Evolutionary conservation across 2,888 invertebrate genomes (phyloP).

Genomic region (Orgyia antiqua): DNA sequence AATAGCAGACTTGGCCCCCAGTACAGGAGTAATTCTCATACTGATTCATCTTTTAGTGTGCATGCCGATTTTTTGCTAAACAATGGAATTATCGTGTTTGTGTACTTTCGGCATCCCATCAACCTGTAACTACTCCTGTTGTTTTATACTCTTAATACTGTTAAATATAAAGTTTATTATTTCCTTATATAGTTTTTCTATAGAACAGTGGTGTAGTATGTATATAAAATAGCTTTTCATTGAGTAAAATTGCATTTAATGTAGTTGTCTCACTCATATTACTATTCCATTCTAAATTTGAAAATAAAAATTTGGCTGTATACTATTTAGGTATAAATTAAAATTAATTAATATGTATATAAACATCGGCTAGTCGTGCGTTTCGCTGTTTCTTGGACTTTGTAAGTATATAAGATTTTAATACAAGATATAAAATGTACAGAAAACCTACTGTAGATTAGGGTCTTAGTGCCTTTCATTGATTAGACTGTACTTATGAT

Average conservation of each 20-base stretch:
- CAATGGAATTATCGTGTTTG: no score
- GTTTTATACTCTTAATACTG: no score
- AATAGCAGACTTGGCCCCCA: no score
- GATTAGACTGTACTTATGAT: slow-evolving; percentile 59
- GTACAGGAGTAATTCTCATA: no score
- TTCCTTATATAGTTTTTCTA: no score
- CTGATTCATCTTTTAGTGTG: no score
- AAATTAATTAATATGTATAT: slow-evolving; percentile 27
- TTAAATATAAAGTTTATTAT: no score
- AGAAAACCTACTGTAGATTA: slow-evolving; percentile 69
- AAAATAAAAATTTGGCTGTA: slow-evolving; percentile 40
- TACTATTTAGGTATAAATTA: slow-evolving; percentile 27
- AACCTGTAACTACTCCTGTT: no score
- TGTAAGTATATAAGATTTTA: slow-evolving; percentile 33
- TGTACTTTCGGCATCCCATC: no score
- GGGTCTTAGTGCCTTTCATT: slow-evolving; percentile 72
- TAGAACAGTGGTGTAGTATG: slow-evolving; percentile 53
- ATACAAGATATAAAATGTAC: slow-evolving; percentile 45
- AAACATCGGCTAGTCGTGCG: slow-evolving; percentile 62
- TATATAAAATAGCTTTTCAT: slow-evolving; percentile 62
- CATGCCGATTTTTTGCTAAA: no score
- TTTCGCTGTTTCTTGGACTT: slow-evolving; percentile 41
- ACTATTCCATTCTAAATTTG: slow-evolving; percentile 33
- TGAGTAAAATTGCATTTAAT: slow-evolving; percentile 71
- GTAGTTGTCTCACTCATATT: slow-evolving; percentile 57